Percentiles rank a stretch among this genome's conserved stretches.
phyloP scores from a whole-genome alignment of 2,888 invertebrate genomes.

The Microchrysa polita region DNA sequence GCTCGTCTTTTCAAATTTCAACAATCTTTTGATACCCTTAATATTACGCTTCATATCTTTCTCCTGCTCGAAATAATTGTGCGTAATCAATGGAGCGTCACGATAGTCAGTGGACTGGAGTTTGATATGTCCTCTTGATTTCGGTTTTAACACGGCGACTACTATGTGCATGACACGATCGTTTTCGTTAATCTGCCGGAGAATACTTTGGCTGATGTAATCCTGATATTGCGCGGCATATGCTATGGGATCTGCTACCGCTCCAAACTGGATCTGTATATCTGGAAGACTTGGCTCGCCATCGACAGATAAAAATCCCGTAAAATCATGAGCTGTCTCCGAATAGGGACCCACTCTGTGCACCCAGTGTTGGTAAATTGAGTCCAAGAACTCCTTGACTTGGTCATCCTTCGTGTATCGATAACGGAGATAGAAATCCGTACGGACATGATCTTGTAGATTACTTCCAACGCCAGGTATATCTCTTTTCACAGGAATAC shows the following conservation, averaged over 20 bases:
- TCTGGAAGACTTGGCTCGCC: slow-evolving; percentile 63
- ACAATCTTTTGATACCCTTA: slow-evolving; percentile 60
- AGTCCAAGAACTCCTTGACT: too few relatives aligned
- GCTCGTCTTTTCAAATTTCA: slow-evolving; percentile 58
- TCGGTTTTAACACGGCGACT: neutral
- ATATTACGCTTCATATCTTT: slow-evolving; percentile 64
- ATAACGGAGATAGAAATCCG: slow-evolving; percentile 55
- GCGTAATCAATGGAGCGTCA: slow-evolving; percentile 68
- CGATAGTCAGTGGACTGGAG: slow-evolving; percentile 67
- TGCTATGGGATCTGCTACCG: neutral
- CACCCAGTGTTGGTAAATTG: too few relatives aligned
- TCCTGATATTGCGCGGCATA: neutral
- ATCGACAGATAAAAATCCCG: slow-evolving; percentile 66
- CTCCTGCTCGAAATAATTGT: slow-evolving; percentile 69
- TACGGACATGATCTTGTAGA: slow-evolving; percentile 81
- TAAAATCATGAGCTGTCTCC: slow-evolving; percentile 58
- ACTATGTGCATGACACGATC: slow-evolving; percentile 57
- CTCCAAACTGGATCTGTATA: slow-evolving; percentile 58
- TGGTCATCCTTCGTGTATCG: too few relatives aligned
- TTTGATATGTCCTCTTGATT: slow-evolving; percentile 15
- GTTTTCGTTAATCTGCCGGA: neutral
- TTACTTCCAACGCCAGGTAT: slow-evolving; percentile 74
- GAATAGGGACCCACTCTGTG: slow-evolving; percentile 51
- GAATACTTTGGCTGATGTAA: neutral
- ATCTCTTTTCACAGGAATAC: slow-evolving; percentile 53